Evolutionary conservation across 2,888 invertebrate species (phyloP), one percentile per base, ranked within the genome.

Genomic region (Dioctria linearis): DNA sequence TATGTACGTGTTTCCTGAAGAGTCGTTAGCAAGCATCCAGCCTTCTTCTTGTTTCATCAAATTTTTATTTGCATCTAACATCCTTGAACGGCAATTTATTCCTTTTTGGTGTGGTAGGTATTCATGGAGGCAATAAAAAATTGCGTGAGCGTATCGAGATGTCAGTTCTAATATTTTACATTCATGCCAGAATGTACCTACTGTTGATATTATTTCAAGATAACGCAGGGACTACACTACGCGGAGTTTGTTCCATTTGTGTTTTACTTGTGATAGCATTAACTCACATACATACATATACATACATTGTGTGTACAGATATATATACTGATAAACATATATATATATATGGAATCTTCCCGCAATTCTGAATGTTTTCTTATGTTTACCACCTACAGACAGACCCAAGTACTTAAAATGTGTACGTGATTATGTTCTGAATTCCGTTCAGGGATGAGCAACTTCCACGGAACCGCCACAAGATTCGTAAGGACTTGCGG

Each of bases 111-210:
- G 25, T 25, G 25, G 25, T 25, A 25, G 73, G 40, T 73, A 57
- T 73, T 73, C 73, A 73, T 73, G 73, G 73, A 40, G 59, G 73
- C 43, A 73, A 73, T 73, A 73, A 73, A 73, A 73, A 73, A 73
- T 73, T 73, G 73, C 73, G 73, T 73, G 73, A 57, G 73, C 73
- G 73, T 73, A 73, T 73, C 73, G 54, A 42, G 51, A 73, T 73
- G 73, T 57, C 73, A 73, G 57, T 57, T 57, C 73, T 73, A 73
- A 73, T 73, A 73, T 73, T 73, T 73, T 73, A 73, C 73, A 73
- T 73, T 73, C 73, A 73, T 57, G 57, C 73, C 73, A 57, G 73
- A 42, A 57, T 57, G 25, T 57, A 25, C 25, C 25, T 25, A 42
- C 57, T 73, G 39, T 57, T 73, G 57, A 73, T 73, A 73, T 57